Evolutionary conservation across 1,140 invertebrate genomes (phyloP), one percentile per base, ranked within the genome.

Genomic region (Drosophila nebulosa): DNA sequence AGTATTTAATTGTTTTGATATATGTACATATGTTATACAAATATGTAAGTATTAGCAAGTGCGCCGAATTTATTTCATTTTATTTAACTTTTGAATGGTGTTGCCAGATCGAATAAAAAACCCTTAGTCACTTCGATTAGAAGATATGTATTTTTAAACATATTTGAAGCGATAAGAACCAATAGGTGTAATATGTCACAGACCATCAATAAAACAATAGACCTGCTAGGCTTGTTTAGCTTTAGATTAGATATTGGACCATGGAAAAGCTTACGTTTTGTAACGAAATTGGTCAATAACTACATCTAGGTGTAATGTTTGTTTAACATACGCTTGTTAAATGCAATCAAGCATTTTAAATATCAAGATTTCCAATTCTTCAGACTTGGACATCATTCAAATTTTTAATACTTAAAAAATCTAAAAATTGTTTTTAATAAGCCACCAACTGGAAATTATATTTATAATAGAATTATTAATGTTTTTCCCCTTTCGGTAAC

Each of bases 21-120:
- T 32, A 4, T 32, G 10, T 32, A 12, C 12, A 32, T 32, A 32
- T 32, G 30, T 10, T 32, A 72, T 57, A 71, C 64, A 72, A 3
- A 71, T 64, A 71, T 32, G 30, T 32, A 32, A 32, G 30, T 32
- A 58, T 57, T 64, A 58, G 70, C 52, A 39, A 71, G 69, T 56
- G 58, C 24, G 39, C 7, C 7, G 7, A 21, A 18, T 21, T 46
- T 21, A 46, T 46, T 46, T 46, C 16, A 46, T 21, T 21, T 9
- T 0, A 7, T 4, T 18, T 10, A 14, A 18, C 12, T 12, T 32
- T 32, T 32, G 1, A 12, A 12, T 32, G 3, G 39, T 9, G 39
- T 46, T 46, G 39, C 39, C 39, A 46, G 39, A 46, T 18, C 9
- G 9, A 46, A 46, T 21, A 1, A 9, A 46, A 10, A 3, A 21